Base-by-base conservation (phyloP, 2,888 invertebrate genomes). In the Volucella inanis region DNA sequence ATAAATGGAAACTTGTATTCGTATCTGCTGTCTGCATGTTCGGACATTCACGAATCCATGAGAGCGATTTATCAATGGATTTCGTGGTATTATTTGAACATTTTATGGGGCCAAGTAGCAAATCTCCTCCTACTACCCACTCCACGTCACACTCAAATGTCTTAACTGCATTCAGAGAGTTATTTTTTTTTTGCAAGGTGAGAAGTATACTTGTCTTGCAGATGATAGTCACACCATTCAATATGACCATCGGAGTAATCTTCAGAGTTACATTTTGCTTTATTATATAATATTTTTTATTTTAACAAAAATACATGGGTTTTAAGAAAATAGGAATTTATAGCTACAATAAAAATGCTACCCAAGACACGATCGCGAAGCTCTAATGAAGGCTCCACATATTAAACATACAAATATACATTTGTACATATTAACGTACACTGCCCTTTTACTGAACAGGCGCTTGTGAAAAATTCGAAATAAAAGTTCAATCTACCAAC, bases 1-100 rank as follows among this genome's bases (percentile, higher is more conserved):
- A 65, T 67, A 75, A 65, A 57, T 75, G 18, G 65, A 57, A 65
- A 50, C 67, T 68, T 72, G 71, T 61, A 72, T 67, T 47, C 68
- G 18, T 31, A 12, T 47, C 22, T 12, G 52, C 61, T 38, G 31
- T 55, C 41, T 52, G 15, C 45, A 11, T 15, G 67, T 57, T 10
- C 49, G n/a, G 47, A 61, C 14, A 65, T 38, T 45, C 50, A 49
- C 85, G 76, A 76, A 67, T 71, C 67, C 72, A 77, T 39, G 81
- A 81, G 68, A 77, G 71, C 85, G 85, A 81, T 85, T 81, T 85
- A 85, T 85, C 85, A 85, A 85, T 85, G 85, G 85, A 85, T 85
- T 85, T 81, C 68, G 72, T 85, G 85, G 76, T 62, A 76, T 80
- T 85, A 77, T 72, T 80, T 78, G 79, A 76, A 80, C 80, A 59